phyloP scores from a whole-genome alignment of 2,797 vertebrate species.

The Coccyzus lansbergi region DNA sequence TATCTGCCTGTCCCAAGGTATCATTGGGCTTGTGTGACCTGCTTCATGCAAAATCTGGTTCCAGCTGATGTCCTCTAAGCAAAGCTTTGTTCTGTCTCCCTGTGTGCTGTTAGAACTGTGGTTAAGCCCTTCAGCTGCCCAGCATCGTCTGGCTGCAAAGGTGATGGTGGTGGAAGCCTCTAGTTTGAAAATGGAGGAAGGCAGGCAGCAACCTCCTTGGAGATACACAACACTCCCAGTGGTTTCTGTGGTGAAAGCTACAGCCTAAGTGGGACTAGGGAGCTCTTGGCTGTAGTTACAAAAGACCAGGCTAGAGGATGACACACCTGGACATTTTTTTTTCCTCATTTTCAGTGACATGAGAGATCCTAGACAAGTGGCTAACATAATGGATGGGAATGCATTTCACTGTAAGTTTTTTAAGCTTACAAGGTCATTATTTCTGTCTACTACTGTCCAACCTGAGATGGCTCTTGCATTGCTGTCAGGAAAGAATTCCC shows the following conservation, averaged over 20 bases:
- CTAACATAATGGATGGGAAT: not conserved
- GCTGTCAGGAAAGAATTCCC: not conserved
- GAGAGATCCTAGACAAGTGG: not conserved
- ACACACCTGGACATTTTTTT: not conserved
- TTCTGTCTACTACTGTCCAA: not conserved
- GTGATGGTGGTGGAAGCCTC: not conserved
- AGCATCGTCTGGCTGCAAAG: accelerated
- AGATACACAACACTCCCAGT: accelerated
- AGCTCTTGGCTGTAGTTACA: not conserved
- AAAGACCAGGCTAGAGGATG: not conserved
- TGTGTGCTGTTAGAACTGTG: not conserved
- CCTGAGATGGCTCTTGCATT: not conserved
- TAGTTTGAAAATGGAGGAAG: not conserved
- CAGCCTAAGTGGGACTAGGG: not conserved
- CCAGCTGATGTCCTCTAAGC: not conserved
- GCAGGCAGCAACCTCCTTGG: not conserved
- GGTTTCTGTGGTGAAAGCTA: not conserved
- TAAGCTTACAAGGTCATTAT: not conserved
- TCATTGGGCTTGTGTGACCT: not conserved
- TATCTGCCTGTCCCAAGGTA: not conserved
- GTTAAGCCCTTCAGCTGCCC: accelerated
- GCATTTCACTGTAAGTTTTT: not conserved
- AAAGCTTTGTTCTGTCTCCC: not conserved
- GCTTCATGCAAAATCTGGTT: not conserved
- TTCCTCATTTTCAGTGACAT: not conserved